Evolutionary conservation across 2,888 invertebrate genomes (phyloP).

Genomic region (Coenonympha glycerion): DNA sequence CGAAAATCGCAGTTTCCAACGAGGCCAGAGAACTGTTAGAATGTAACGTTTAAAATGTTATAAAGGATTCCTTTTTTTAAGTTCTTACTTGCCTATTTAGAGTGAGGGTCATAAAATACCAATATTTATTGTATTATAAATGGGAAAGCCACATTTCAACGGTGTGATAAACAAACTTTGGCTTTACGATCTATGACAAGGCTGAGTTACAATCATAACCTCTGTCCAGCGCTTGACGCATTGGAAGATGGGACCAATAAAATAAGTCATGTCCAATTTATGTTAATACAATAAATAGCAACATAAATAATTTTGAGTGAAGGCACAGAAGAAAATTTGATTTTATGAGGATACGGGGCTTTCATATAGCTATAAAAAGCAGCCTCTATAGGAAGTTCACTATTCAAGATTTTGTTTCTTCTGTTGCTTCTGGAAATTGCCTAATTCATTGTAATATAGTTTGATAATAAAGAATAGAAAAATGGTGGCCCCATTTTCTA

Average conservation of each 20-base stretch:
- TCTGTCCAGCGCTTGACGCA: conserved; percentile 64
- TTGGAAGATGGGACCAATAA: conserved; percentile 68
- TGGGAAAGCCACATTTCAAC: conserved; percentile 24
- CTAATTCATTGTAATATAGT: too few species aligned
- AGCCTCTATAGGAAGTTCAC: background rate
- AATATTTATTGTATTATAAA: conserved; percentile 3
- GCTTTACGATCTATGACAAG: conserved; percentile 72
- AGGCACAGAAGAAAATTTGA: conserved; percentile 64
- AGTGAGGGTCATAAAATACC: too few species aligned
- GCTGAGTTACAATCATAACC: conserved; percentile 69
- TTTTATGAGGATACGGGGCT: conserved; percentile 59
- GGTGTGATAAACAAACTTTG: conserved; percentile 50
- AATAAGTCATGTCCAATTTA: conserved; percentile 76
- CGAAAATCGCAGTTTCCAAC: too few species aligned
- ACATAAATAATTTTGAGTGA: conserved; percentile 67
- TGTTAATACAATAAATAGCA: conserved; percentile 75
- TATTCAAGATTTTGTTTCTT: background rate
- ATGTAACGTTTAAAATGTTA: too few species aligned
- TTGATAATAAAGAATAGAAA: too few species aligned
- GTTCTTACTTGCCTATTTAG: too few species aligned
- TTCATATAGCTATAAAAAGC: conserved; percentile 39
- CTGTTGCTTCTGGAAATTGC: too few species aligned
- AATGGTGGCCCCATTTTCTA: too few species aligned
- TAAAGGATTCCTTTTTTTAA: too few species aligned
- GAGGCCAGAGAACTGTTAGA: too few species aligned